Evolutionary conservation across 2,113 vertebrate species (phyloP).

Genomic region (Apodemus sylvaticus): DNA sequence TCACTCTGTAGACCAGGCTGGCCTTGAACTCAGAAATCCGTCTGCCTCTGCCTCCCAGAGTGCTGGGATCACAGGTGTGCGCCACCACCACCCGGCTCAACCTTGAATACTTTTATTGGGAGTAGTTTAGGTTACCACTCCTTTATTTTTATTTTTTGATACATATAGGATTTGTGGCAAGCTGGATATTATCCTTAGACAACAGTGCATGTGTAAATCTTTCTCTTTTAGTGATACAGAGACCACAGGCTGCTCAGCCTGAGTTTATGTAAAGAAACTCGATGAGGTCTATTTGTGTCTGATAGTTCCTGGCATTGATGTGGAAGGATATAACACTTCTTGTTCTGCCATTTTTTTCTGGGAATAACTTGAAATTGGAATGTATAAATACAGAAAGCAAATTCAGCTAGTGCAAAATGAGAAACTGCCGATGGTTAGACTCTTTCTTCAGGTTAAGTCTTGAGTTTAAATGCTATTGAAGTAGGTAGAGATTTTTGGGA

Average conservation of each 20-base stretch:
- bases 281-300: neutral
- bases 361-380: conserved; percentile 6
- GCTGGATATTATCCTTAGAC: neutral
- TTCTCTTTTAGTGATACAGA: neutral
- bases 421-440: neutral
- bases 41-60: too few relatives aligned
- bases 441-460: neutral
- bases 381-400: neutral
- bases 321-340: neutral
- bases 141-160: neutral
- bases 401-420: neutral
- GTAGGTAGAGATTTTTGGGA: neutral
- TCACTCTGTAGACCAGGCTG: too few relatives aligned
- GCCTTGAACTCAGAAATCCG: too few relatives aligned
- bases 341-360: neutral
- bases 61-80: too few relatives aligned
- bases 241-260: neutral
- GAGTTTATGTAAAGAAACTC: neutral
- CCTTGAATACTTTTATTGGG: too few relatives aligned
- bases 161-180: neutral
- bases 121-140: neutral
- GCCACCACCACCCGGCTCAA: too few relatives aligned
- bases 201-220: neutral
- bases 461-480: neutral
- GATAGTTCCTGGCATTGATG: neutral